A percentile compares a stretch with the other conserved stretches of the same genome.
Conservation (phyloP, 2,888 invertebrate species). For the Archips crataeganus region DNA sequence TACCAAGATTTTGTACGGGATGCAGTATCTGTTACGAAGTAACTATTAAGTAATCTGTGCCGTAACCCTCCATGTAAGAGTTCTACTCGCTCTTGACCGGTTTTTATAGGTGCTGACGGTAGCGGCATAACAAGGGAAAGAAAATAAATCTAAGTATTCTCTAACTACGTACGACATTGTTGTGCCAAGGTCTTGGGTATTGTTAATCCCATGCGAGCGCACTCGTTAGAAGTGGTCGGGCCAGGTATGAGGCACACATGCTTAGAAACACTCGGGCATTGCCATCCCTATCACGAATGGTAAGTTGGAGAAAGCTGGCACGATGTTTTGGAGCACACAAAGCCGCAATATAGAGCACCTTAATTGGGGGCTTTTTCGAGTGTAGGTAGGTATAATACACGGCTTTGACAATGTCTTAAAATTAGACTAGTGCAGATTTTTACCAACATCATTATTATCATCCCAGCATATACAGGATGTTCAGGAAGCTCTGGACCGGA, state of each 20-base stretch:
- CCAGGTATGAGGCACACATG: conserved; percentile 15
- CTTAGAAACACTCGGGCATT: background rate
- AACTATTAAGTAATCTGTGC: no score
- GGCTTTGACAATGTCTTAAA: conserved; percentile 34
- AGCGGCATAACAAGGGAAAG: conserved; percentile 14
- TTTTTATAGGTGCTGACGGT: background rate
- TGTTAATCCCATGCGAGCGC: conserved; percentile 35
- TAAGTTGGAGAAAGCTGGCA: background rate
- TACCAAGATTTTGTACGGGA: no score
- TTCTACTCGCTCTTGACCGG: no score
- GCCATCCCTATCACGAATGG: conserved; percentile 13
- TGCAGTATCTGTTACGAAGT: no score
- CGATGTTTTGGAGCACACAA: background rate
- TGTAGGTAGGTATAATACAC: conserved; percentile 13
- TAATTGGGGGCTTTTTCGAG: conserved; percentile 39
- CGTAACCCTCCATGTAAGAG: no score
- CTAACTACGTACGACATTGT: conserved; percentile 28
- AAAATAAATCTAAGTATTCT: conserved; percentile 21
- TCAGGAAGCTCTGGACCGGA: no score
- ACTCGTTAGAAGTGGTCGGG: conserved; percentile 31
- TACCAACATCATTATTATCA: no score
- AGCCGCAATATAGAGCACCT: conserved; percentile 29
- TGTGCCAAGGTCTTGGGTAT: conserved; percentile 38
- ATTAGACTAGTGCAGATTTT: conserved; percentile 12
- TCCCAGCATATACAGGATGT: no score